Evolutionary conservation across 2,888 invertebrate species (phyloP).

Genomic region (Eutolmus rufibarbis): DNA sequence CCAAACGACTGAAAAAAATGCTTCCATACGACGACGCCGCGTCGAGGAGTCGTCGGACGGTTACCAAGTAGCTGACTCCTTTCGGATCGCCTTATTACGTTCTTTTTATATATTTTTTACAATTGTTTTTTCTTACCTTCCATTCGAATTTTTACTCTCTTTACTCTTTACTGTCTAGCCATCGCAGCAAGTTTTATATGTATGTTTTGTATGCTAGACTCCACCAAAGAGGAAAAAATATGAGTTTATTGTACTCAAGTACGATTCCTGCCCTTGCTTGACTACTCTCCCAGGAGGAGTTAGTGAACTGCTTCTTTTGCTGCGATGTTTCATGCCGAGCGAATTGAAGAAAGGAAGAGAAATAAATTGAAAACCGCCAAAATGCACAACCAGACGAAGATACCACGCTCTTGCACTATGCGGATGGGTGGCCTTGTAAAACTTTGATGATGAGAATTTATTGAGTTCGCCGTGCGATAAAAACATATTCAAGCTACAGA

Average conservation of each 20-base stretch:
- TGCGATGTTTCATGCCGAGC: not conserved
- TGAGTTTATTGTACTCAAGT: conserved; percentile 12
- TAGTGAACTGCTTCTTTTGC: not conserved
- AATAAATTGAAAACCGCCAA: not conserved
- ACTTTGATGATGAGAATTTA: not conserved
- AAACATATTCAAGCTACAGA: not conserved
- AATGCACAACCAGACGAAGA: not conserved
- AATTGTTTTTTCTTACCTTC: not conserved
- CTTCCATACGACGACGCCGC: not conserved
- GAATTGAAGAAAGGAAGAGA: not conserved
- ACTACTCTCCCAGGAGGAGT: not conserved
- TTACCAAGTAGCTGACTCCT: not conserved
- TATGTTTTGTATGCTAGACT: not conserved
- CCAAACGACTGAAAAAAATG: not conserved
- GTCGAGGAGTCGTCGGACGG: not conserved
- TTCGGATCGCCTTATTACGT: not conserved
- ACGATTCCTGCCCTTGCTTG: not conserved
- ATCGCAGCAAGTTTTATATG: not conserved
- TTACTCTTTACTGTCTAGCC: conserved; percentile 20
- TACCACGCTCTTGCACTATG: not conserved
- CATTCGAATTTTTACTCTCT: not conserved
- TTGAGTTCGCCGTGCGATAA: not conserved
- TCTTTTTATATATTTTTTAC: too few relatives aligned
- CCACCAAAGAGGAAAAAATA: not conserved
- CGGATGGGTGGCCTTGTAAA: not conserved